Base-by-base conservation (phyloP, 2,888 invertebrate species). In the Eudemis profundana region DNA sequence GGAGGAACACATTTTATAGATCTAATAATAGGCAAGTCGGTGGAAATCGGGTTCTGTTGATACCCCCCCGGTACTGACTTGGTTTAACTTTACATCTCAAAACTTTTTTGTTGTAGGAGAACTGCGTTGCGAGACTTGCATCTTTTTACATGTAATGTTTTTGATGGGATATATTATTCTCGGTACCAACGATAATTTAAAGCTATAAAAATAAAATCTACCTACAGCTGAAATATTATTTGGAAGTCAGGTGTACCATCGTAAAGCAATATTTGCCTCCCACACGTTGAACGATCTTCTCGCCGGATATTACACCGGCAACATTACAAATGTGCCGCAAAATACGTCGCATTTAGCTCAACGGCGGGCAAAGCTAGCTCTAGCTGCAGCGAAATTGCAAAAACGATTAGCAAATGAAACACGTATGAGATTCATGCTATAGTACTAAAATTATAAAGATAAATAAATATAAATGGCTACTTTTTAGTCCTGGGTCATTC, bases 301-400 rank as follows among this genome's bases (percentile, higher is more conserved):
- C 51, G n/a, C 62, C 74, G 73, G 75, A 74, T 74, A 74, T 72
- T 75, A 71, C 59, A 67, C 61, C 63, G 64, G 54, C 61, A 69
- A 66, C 73, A 73, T 73, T 68, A 68, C 73, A 69, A 70, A 70
- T 69, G 69, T 67, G 38, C 47, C 50, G 29, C 65, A 60, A 65
- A 65, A 60, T 60, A 46, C 38, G 50, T 33, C 36, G 49, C 44
- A 40, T 65, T 65, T 53, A 60, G 59, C 47, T 19, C 23, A 12
- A 10, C 54, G 17, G n/a, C 27, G 15, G 38, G 15, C 42, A 3
- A 27, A 40, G 27, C 15, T 17, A 3, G 27, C 29, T 14, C 8
- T 17, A 17, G 15, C 14, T 51, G 14, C 1, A 44, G n/a, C 12
- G 8, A 44, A 29, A 56, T 19, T 29, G 17, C 29, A 23, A 27